Evolutionary conservation across 2,113 vertebrate species (phyloP), one percentile per base, ranked within the genome.

Genomic region (Furnarius figulus): DNA sequence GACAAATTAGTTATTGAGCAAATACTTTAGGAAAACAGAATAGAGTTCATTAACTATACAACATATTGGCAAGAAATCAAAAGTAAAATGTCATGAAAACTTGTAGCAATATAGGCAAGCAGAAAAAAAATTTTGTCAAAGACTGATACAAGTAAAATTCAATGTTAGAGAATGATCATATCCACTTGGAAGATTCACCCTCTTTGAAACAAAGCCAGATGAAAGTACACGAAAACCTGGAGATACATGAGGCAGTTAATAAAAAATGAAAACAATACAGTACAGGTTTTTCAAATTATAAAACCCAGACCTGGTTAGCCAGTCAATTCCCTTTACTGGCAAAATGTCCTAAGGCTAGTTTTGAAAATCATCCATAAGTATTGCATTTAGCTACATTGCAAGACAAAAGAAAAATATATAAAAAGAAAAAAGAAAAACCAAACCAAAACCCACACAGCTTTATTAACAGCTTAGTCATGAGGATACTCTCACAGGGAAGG

Each of bases 221-320:
- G 61, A 92, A 88, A 86, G 67, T 50, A 79, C 30, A 59, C 67
- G 6, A 90, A 92, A 89, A 82, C 40, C 39, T 37, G 73, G 88
- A 87, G 63, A 70, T 63, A 62, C 65, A 20, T 56, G 67, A 88
- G 50, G 19, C 61, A 77, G 86, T 40, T 86, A 68, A 78, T 49
- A 84, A 93, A 95, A 93, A 80, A 82, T 49, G 76, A 66, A 80
- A 95, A 73, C 75, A 89, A 90, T 39, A 90, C 39, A 77, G 52
- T 44, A 65, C 76, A 95, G 39, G 39, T 86, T 93, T 97, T 96
- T 95, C 40, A 84, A 55, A 92, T 95, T 92, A 95, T 86, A 87
- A 95, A 90, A 12, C 50, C 63, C 35, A 63, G 73, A 30, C 50
- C 55, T 81, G 35, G 80, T 84, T 84, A 95, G 35, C 30, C 71